Conservation (phyloP, 2,888 invertebrate species). For the Pterobdella sp. region DNA sequence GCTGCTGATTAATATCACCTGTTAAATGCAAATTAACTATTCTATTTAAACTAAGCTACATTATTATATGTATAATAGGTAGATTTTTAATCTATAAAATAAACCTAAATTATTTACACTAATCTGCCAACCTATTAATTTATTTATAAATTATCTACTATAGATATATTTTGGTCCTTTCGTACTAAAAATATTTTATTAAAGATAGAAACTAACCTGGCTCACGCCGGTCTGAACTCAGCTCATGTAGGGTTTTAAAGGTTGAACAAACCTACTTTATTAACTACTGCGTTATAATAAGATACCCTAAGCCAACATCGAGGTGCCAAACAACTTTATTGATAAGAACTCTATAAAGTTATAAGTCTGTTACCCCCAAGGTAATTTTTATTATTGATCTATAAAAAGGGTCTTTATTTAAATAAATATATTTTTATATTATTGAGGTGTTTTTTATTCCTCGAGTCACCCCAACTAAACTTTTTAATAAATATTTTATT, state of each 20-base stretch:
- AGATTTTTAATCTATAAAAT: conserved; percentile 54
- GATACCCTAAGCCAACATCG: conserved; percentile 77
- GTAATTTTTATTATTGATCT: conserved; percentile 38
- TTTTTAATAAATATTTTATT: conserved; percentile 3
- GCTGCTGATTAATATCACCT: no score
- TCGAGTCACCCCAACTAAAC: conserved; percentile 37
- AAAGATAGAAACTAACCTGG: conserved; percentile 77
- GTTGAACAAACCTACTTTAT: conserved; percentile 60
- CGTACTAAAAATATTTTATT: conserved; percentile 62
- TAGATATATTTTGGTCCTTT: conserved; percentile 59
- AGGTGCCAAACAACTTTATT: conserved; percentile 52
- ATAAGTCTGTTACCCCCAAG: conserved; percentile 45
- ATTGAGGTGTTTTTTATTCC: conserved; percentile 27
- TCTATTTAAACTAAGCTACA: conserved; percentile 35
- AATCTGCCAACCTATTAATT: conserved; percentile 57
- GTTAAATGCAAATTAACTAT: conserved; percentile 35
- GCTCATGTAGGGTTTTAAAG: conserved; percentile 76
- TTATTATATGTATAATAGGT: conserved; percentile 23
- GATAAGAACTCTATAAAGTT: conserved; percentile 40
- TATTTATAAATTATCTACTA: conserved; percentile 14
- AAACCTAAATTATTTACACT: conserved; percentile 67
- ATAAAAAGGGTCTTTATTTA: conserved; percentile 25
- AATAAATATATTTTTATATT: conserved; percentile 26
- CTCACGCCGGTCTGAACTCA: conserved; percentile 78
- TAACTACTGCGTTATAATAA: conserved; percentile 60